phyloP scores from a whole-genome alignment of 1,140 invertebrate species.

The Gryon sp. region DNA sequence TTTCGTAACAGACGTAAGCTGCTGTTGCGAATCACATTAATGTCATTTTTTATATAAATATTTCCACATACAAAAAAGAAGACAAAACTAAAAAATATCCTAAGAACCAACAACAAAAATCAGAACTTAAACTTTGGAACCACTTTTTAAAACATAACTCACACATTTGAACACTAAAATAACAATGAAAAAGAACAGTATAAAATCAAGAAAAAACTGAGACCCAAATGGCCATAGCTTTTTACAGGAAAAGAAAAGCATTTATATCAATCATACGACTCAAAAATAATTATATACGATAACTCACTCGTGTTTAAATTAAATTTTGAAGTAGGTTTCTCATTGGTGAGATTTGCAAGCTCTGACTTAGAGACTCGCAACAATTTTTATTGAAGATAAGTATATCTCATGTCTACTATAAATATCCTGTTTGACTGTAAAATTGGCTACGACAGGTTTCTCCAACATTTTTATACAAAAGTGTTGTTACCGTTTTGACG shows the following conservation, averaged over 20 bases:
- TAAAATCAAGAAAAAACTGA: background rate
- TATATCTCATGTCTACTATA: conserved; percentile 39
- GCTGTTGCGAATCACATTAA: conserved; percentile 44
- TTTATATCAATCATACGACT: background rate
- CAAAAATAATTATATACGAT: background rate
- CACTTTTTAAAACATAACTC: conserved; percentile 43
- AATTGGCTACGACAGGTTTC: conserved; percentile 57
- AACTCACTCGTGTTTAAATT: conserved; percentile 28
- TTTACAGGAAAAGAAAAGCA: background rate
- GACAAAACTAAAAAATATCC: conserved; percentile 21
- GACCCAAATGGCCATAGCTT: background rate
- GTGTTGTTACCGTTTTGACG: conserved; percentile 34
- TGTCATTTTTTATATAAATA: conserved; percentile 54
- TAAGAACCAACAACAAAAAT: conserved; percentile 5
- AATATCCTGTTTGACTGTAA: conserved; percentile 58
- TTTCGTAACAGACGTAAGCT: conserved; percentile 23
- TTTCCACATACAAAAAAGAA: conserved; percentile 35
- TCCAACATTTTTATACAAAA: conserved; percentile 61
- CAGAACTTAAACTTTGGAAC: conserved; percentile 24
- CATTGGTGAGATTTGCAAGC: conserved; percentile 15
- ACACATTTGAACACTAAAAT: no score
- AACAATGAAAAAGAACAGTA: no score
- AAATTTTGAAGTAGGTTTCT: conserved; percentile 34
- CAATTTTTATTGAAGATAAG: conserved; percentile 11
- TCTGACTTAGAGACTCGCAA: no score